phyloP scores from a whole-genome alignment of 2,888 invertebrate genomes.

The Coleophora deauratella region DNA sequence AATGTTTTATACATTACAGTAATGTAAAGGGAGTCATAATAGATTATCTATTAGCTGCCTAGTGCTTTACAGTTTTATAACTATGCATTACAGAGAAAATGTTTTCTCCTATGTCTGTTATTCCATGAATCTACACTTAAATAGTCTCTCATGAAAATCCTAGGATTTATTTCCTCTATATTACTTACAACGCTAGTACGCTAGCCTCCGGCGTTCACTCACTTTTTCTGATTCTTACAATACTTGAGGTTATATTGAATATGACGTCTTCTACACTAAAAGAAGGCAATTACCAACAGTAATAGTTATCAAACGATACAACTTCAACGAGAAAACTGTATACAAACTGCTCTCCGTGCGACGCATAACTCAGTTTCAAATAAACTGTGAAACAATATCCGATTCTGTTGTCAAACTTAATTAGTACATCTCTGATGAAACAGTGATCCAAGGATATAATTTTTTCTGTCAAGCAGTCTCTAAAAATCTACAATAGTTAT shows the following conservation, averaged over 20 bases:
- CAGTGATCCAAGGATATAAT: not conserved
- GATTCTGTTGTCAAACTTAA: too few relatives aligned
- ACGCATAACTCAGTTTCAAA: not conserved
- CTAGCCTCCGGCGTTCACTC: too few relatives aligned
- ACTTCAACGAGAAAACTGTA: constrained; percentile 36
- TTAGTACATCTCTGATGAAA: not conserved
- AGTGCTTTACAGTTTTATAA: constrained; percentile 1
- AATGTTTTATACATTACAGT: not conserved
- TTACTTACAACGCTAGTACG: too few relatives aligned
- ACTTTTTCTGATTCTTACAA: too few relatives aligned
- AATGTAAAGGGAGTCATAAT: constrained; percentile 2
- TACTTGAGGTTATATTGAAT: too few relatives aligned
- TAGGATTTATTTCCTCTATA: too few relatives aligned
- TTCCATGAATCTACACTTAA: too few relatives aligned
- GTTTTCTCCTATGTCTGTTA: too few relatives aligned
- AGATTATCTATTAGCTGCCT: constrained; percentile 16
- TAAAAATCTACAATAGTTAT: constrained; percentile 27
- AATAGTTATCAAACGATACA: constrained; percentile 39
- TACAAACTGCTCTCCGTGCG: constrained; percentile 1
- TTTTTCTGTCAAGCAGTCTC: constrained; percentile 14
- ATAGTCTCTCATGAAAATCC: too few relatives aligned
- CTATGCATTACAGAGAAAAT: too few relatives aligned
- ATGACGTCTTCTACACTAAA: constrained; percentile 16
- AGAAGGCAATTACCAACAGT: constrained; percentile 53
- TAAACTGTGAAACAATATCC: not conserved